These are phyloP conservation scores for Allophyes oxyacanthae DNA, from an alignment of 2,888 invertebrate species.

Conservation along the genomic window DNA sequence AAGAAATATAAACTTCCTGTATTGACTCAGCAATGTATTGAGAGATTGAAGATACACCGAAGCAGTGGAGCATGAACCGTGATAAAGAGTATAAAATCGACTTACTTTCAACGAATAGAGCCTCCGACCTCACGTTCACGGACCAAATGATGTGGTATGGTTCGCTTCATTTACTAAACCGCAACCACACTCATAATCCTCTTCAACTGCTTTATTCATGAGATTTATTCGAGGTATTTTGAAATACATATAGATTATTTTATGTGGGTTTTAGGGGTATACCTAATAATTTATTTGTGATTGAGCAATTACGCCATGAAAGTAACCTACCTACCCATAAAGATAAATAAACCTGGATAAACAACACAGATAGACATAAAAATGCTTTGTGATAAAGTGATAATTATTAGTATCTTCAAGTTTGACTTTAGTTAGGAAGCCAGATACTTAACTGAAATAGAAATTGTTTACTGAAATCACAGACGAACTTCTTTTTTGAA, in stretches of 20 bases:
- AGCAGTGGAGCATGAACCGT: slow-evolving; percentile 56
- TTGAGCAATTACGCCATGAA: too few species aligned
- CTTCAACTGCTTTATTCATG: slow-evolving; percentile 29
- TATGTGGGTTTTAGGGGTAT: too few species aligned
- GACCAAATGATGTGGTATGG: slow-evolving; percentile 69
- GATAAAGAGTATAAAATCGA: slow-evolving; percentile 62
- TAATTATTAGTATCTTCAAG: too few species aligned
- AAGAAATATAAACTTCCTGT: slow-evolving; percentile 15
- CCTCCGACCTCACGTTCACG: slow-evolving; percentile 70
- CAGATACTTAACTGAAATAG: too few species aligned
- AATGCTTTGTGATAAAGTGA: too few species aligned
- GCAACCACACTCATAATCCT: slow-evolving; percentile 61
- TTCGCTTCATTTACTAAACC: slow-evolving; percentile 70
- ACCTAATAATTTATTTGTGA: too few species aligned
- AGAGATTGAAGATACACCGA: slow-evolving; percentile 28
- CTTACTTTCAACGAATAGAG: slow-evolving; percentile 70
- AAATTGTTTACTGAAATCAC: too few species aligned
- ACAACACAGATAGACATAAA: too few species aligned
- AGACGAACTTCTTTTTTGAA: too few species aligned
- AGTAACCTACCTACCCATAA: too few species aligned
- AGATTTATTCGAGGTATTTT: slow-evolving; percentile 17
- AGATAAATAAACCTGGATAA: too few species aligned
- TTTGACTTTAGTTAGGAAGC: too few species aligned
- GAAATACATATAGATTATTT: background rate
- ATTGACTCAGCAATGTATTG: slow-evolving; percentile 53